These are phyloP conservation scores for Helarctos malayanus DNA, from an alignment of 2,797 vertebrate genomes.

Conservation along the genomic window DNA sequence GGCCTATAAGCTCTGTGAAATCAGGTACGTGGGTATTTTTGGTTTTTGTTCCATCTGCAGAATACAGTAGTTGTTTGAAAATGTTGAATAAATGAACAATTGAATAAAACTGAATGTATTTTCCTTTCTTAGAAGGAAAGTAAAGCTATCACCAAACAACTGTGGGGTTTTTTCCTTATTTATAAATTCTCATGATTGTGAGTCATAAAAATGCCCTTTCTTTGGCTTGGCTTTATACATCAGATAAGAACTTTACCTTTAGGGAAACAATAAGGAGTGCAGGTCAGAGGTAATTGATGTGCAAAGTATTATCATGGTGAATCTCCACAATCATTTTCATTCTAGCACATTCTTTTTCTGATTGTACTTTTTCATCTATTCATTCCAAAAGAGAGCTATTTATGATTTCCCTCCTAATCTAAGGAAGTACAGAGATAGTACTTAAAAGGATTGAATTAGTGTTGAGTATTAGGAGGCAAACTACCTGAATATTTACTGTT, in stretches of 20 bases:
- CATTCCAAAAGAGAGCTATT: background rate
- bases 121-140: background rate
- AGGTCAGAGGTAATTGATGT: background rate
- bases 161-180: background rate
- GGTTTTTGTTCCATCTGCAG: background rate
- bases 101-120: background rate
- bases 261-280: background rate
- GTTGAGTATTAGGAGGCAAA: background rate
- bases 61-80: background rate
- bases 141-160: background rate
- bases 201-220: background rate
- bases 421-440: background rate
- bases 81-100: background rate
- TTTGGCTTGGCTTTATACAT: background rate
- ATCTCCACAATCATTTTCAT: background rate
- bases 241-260: background rate
- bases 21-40: background rate
- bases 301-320: background rate
- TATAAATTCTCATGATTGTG: background rate
- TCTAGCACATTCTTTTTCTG: background rate
- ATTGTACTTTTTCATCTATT: conserved; percentile 11
- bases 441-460: background rate
- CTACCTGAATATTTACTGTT: background rate
- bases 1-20: background rate
- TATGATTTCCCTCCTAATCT: background rate